These are phyloP conservation scores for Melieria omissa DNA, from an alignment of 2,888 invertebrate genomes.

Conservation along the genomic window DNA sequence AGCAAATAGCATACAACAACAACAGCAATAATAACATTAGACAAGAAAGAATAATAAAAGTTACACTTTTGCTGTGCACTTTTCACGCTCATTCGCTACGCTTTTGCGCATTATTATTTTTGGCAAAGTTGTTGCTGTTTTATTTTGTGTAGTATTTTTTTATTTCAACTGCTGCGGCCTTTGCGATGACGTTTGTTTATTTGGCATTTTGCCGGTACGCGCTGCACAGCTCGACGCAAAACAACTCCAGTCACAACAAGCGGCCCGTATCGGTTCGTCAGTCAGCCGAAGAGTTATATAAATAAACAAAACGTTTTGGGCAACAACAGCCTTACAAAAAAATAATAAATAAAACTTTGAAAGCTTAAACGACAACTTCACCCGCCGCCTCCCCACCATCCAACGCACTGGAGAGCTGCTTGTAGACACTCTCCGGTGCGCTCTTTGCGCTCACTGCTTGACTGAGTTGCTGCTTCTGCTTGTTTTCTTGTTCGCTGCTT, in stretches of 20 bases:
- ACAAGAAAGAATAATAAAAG: no score
- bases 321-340: no score
- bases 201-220: not conserved
- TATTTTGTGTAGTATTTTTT: not conserved
- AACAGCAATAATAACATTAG: not conserved
- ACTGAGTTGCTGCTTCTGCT: no score
- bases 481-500: no score
- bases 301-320: no score
- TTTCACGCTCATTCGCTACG: not conserved
- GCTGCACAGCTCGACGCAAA: not conserved
- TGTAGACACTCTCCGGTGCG: not conserved
- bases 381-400: no score
- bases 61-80: not conserved
- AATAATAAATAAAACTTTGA: no score
- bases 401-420: no score
- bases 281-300: no score
- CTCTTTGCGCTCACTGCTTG: slow-evolving; percentile 17
- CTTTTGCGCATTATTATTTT: slow-evolving; percentile 16
- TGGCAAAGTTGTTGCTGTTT: not conserved
- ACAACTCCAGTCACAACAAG: not conserved
- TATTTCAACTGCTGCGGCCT: not conserved
- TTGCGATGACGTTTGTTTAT: not conserved
- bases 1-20: not conserved
- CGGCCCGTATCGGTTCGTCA: no score
- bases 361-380: no score